phyloP scores from a whole-genome alignment of 2,797 vertebrate species.

The Knipowitschia caucasica region DNA sequence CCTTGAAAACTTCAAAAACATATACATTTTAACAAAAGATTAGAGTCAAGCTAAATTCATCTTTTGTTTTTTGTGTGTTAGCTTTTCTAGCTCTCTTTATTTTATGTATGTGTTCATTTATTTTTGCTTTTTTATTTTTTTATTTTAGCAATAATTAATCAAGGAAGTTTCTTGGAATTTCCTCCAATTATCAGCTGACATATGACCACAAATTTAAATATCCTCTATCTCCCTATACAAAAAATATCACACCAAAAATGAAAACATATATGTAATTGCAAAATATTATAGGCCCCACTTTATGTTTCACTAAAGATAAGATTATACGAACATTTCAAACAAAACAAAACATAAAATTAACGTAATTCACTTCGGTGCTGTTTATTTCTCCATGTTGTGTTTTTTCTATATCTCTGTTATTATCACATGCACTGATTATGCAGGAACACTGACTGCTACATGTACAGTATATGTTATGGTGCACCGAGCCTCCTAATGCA shows the following conservation, averaged over 20 bases:
- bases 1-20: too few relatives aligned
- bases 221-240: too few relatives aligned
- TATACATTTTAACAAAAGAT: too few relatives aligned
- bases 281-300: too few relatives aligned
- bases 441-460: slow-evolving; percentile 19
- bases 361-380: slow-evolving; percentile 5
- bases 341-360: slow-evolving; percentile 17
- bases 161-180: not conserved
- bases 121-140: not conserved
- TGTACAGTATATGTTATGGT: slow-evolving; percentile 54
- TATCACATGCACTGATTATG: slow-evolving; percentile 46
- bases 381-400: slow-evolving; percentile 4
- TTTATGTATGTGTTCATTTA: not conserved
- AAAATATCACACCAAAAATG: not conserved
- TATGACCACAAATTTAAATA: not conserved
- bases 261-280: not conserved
- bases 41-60: too few relatives aligned
- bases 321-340: slow-evolving; percentile 4
- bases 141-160: not conserved
- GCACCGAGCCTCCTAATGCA: slow-evolving; percentile 63
- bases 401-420: slow-evolving; percentile 27
- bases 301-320: too few relatives aligned
- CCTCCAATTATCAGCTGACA: not conserved
- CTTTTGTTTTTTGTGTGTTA: too few relatives aligned
- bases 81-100: not conserved